phyloP scores from a whole-genome alignment of 2,113 vertebrate species.

The Vulpes ferrilata region DNA sequence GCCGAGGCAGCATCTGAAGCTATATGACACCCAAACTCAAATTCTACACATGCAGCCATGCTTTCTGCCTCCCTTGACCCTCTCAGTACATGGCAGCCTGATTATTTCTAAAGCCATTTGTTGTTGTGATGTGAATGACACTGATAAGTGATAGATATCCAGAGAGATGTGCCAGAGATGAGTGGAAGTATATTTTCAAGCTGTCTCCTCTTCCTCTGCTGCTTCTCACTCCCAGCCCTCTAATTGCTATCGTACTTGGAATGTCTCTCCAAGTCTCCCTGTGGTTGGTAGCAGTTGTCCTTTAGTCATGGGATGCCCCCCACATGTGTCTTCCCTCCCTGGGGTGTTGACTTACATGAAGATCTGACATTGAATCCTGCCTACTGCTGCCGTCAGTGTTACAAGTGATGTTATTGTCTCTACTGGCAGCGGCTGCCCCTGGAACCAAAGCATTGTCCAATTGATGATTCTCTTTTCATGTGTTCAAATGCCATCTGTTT shows the following conservation, averaged over 20 bases:
- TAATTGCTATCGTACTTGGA: not conserved
- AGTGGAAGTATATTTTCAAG: not conserved
- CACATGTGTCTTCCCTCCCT: not conserved
- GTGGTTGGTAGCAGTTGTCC: not conserved
- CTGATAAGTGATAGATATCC: not conserved
- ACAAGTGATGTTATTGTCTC: not conserved
- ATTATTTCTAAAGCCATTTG: not conserved
- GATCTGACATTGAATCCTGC: not conserved
- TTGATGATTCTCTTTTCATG: not conserved
- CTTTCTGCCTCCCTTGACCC: not conserved
- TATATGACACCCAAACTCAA: not conserved
- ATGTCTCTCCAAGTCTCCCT: not conserved
- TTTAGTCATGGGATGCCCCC: not conserved
- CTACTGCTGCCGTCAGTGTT: not conserved
- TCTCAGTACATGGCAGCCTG: not conserved
- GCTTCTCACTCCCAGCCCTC: not conserved
- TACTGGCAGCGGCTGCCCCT: not conserved
- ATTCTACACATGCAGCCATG: not conserved
- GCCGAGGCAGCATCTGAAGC: not conserved
- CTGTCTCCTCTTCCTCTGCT: not conserved
- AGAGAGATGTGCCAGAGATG: not conserved
- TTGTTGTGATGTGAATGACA: not conserved
- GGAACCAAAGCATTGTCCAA: not conserved
- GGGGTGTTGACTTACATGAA: not conserved
- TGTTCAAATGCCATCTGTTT: not conserved